A percentile compares a stretch with the other conserved stretches of the same genome.
phyloP scores from a whole-genome alignment of 2,888 invertebrate genomes.

The Drosophila eohydei region DNA sequence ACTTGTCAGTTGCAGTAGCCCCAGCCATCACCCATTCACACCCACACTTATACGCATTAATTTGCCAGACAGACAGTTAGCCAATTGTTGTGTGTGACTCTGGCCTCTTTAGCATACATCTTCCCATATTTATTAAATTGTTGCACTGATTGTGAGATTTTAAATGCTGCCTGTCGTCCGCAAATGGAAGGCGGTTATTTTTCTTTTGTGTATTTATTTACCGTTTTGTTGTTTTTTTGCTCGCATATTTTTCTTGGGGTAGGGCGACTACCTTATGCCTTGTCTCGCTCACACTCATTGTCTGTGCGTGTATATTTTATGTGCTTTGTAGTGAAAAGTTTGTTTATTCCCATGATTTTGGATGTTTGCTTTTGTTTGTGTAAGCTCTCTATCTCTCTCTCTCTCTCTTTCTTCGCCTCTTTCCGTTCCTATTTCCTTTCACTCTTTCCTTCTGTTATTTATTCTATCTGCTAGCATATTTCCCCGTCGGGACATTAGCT shows the following conservation, averaged over 20 bases:
- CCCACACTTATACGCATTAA: conserved; percentile 16
- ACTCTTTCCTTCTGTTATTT: not conserved
- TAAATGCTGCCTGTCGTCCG: conserved; percentile 34
- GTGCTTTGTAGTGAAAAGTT: conserved; percentile 36
- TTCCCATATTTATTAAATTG: conserved; percentile 58
- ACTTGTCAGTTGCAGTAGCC: conserved; percentile 64
- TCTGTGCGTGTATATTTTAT: conserved; percentile 4
- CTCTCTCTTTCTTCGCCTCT: not conserved
- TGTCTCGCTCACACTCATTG: conserved; percentile 1
- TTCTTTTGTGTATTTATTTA: conserved; percentile 67
- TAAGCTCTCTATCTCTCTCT: not conserved
- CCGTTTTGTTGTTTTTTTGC: conserved; percentile 26
- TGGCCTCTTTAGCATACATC: conserved; percentile 2
- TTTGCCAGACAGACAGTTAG: conserved; percentile 30
- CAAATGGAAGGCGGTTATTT: conserved; percentile 50
- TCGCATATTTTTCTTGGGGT: conserved; percentile 22
- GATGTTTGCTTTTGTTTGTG: conserved; percentile 40
- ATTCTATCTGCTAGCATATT: conserved; percentile 4
- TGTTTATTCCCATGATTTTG: conserved; percentile 43
- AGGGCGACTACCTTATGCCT: conserved; percentile 30
- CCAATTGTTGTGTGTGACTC: conserved; percentile 32
- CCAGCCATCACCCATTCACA: conserved; percentile 25
- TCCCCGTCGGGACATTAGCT: conserved; percentile 34
- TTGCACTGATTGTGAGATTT: conserved; percentile 52
- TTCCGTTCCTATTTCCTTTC: not conserved